Conservation (phyloP, 2,797 vertebrate species). For the Enteromius thamalakanensis region DNA sequence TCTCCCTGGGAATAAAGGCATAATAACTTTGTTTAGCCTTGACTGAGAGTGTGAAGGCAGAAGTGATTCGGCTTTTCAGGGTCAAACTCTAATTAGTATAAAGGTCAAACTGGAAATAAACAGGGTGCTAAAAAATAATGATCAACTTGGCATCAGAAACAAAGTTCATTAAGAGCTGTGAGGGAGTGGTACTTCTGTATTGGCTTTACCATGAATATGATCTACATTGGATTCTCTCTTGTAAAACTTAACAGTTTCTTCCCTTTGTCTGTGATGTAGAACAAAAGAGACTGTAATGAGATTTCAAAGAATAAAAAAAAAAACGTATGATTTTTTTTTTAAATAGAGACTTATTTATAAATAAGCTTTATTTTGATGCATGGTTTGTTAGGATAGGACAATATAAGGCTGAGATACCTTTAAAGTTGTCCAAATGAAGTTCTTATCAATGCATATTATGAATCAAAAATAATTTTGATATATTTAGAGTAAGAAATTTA, state of each 20-base stretch:
- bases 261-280: not conserved
- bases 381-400: too few relatives aligned
- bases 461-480: too few relatives aligned
- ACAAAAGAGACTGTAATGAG: not conserved
- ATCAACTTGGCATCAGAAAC: slow-evolving; percentile 63
- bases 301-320: not conserved
- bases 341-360: too few relatives aligned
- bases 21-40: slow-evolving; percentile 79
- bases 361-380: too few relatives aligned
- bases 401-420: too few relatives aligned
- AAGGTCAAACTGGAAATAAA: slow-evolving; percentile 81
- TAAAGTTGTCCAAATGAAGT: too few relatives aligned
- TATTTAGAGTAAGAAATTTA: too few relatives aligned
- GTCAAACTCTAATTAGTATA: slow-evolving; percentile 87
- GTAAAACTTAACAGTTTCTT: slow-evolving; percentile 9
- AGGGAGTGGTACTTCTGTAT: slow-evolving; percentile 43
- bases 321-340: too few relatives aligned
- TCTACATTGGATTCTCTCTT: slow-evolving; percentile 23
- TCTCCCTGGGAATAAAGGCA: slow-evolving; percentile 79
- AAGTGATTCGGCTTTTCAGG: slow-evolving; percentile 73
- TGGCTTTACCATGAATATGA: slow-evolving; percentile 56
- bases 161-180: slow-evolving; percentile 65
- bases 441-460: too few relatives aligned
- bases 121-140: slow-evolving; percentile 69
- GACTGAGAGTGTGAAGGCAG: slow-evolving; percentile 84